Conservation (phyloP, 2,888 invertebrate genomes). For the Callyntrura guangdongensis region DNA sequence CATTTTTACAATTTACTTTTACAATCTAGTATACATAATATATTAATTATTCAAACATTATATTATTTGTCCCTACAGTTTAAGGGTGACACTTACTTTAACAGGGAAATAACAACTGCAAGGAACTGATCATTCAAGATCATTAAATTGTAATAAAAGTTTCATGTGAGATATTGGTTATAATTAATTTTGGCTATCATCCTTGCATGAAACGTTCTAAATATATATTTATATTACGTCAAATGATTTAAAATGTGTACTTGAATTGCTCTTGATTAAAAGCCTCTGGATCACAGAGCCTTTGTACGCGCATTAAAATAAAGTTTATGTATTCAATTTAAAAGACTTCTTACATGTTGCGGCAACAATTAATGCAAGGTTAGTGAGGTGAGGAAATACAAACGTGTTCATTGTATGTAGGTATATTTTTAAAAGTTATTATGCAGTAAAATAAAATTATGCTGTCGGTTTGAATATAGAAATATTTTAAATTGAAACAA, state of each 20-base stretch:
- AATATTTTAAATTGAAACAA: neutral
- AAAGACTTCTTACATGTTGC: too few species aligned
- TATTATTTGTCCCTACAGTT: neutral
- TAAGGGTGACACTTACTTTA: neutral
- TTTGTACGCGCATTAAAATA: neutral
- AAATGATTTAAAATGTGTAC: neutral
- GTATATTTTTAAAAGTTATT: too few species aligned
- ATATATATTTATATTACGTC: neutral
- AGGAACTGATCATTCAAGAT: conserved; percentile 9
- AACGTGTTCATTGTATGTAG: too few species aligned
- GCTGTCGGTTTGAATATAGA: neutral
- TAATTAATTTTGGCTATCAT: neutral
- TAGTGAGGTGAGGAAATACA: too few species aligned
- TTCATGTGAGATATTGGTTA: neutral
- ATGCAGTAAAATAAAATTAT: too few species aligned
- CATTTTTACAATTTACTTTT: conserved; percentile 51
- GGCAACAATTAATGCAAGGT: too few species aligned
- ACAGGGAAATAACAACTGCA: conserved; percentile 2
- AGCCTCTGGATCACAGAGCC: neutral
- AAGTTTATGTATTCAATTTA: too few species aligned
- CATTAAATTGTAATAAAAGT: neutral
- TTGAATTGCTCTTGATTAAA: too few species aligned
- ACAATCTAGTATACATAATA: conserved; percentile 41
- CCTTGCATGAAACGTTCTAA: too few species aligned
- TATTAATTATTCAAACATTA: neutral